Evolutionary conservation across 1,140 invertebrate genomes (phyloP).

Genomic region (Drosophila aff.): DNA sequence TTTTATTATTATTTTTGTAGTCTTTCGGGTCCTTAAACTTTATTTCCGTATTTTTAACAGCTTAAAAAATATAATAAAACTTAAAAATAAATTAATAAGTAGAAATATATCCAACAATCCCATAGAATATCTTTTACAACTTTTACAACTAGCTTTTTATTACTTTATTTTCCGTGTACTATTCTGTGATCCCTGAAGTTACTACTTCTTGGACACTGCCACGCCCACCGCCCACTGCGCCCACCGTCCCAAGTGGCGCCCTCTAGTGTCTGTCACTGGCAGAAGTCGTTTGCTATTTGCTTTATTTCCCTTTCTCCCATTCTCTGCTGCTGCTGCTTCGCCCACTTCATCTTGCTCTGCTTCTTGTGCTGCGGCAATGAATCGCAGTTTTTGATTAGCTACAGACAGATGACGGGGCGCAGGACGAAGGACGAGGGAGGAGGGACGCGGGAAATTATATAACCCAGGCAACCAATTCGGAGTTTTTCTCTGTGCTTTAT

Average conservation of each 20-base stretch:
- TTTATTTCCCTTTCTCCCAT: slow-evolving; percentile 31
- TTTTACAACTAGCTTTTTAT: background rate
- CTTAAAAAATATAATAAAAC: background rate
- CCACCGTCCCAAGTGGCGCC: slow-evolving; percentile 22
- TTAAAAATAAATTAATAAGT: background rate
- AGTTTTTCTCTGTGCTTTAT: slow-evolving; percentile 19
- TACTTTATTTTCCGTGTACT: background rate
- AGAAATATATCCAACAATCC: background rate
- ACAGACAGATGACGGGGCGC: slow-evolving; percentile 37
- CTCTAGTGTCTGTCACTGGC: slow-evolving; percentile 47
- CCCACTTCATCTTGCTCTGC: slow-evolving; percentile 21
- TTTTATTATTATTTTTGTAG: no score
- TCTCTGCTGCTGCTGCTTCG: background rate
- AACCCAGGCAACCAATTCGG: slow-evolving; percentile 51
- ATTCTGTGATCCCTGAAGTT: slow-evolving; percentile 9
- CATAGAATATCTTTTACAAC: no score
- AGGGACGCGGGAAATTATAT: slow-evolving; percentile 20
- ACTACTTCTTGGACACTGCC: slow-evolving; percentile 19
- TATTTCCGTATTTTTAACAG: background rate
- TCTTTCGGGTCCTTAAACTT: background rate
- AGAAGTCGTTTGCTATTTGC: slow-evolving; percentile 59
- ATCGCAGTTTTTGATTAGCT: slow-evolving; percentile 81
- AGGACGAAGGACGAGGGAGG: background rate
- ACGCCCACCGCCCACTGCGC: slow-evolving; percentile 32
- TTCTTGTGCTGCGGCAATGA: slow-evolving; percentile 55